Percentiles rank a stretch among this genome's conserved stretches.
Conservation (phyloP, 2,113 vertebrate species). For the Periophthalmus modestus region DNA sequence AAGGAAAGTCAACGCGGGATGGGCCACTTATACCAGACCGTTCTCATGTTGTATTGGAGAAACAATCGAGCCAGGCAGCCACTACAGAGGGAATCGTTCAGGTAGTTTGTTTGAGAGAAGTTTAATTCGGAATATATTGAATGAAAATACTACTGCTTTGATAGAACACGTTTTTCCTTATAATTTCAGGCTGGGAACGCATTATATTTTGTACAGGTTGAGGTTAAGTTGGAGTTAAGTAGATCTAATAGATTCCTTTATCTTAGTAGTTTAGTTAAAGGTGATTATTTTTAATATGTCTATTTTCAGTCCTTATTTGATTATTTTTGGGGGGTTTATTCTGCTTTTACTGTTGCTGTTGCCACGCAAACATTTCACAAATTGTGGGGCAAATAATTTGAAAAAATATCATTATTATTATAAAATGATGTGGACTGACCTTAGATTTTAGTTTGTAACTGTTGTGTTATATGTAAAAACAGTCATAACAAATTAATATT, state of each 20-base stretch:
- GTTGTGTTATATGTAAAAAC: background rate
- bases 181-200: background rate
- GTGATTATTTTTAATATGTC: no score
- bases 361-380: background rate
- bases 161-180: conserved; percentile 42
- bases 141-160: conserved; percentile 55
- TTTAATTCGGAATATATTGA: conserved; percentile 67
- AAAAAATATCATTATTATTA: no score
- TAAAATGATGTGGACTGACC: no score
- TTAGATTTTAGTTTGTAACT: background rate
- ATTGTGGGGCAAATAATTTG: background rate
- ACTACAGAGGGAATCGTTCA: conserved; percentile 45
- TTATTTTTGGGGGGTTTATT: background rate
- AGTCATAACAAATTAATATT: background rate
- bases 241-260: background rate
- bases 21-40: conserved; percentile 31
- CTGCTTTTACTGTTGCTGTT: background rate
- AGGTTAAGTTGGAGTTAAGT: no score
- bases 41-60: conserved; percentile 68
- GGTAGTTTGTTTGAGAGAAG: conserved; percentile 66
- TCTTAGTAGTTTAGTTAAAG: no score
- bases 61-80: conserved; percentile 69
- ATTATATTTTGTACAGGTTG: conserved; percentile 16
- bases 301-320: background rate
- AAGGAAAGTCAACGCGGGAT: conserved; percentile 71